phyloP scores from a whole-genome alignment of 1,140 invertebrate species.

The Drosophila micromelanica region DNA sequence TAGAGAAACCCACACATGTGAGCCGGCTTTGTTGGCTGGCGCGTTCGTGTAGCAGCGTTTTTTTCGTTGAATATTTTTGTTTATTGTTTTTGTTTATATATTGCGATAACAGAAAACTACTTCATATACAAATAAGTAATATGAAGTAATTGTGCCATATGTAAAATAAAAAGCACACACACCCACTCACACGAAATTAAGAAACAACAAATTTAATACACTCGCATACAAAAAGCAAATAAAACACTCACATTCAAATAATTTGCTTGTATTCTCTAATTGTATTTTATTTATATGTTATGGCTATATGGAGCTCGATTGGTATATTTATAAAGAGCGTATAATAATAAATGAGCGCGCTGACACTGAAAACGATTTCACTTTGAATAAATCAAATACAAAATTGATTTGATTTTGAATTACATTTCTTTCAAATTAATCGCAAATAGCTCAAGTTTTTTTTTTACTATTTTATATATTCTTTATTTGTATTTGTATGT shows the following conservation, averaged over 20 bases:
- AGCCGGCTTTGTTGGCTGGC: conserved; percentile 61
- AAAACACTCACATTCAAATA: conserved; percentile 1
- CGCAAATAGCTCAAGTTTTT: conserved; percentile 7
- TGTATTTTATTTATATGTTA: conserved; percentile 18
- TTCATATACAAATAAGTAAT: conserved; percentile 28
- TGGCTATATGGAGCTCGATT: conserved; percentile 27
- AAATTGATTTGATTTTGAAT: conserved; percentile 29
- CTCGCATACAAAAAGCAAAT: conserved; percentile 17
- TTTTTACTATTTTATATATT: conserved; percentile 22
- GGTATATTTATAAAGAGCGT: conserved; percentile 34
- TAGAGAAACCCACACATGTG: conserved; percentile 74
- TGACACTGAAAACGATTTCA: conserved; percentile 41
- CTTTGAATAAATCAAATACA: conserved; percentile 29
- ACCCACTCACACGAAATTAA: conserved; percentile 7
- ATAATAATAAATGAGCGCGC: conserved; percentile 14
- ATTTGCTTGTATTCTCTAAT: conserved; percentile 22
- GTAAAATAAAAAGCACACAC: conserved; percentile 21
- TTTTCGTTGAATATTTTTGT: conserved; percentile 17
- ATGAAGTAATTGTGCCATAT: conserved; percentile 37
- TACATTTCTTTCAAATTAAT: conserved; percentile 25
- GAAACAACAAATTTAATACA: conserved; percentile 17
- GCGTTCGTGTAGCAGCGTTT: conserved; percentile 46
- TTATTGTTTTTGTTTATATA: conserved; percentile 33
- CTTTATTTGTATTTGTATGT: conserved; percentile 27
- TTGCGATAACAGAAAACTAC: conserved; percentile 32